Evolutionary conservation across 2,113 vertebrate species (phyloP), one percentile per base, ranked within the genome.

Genomic region (Pelecanus crispus): DNA sequence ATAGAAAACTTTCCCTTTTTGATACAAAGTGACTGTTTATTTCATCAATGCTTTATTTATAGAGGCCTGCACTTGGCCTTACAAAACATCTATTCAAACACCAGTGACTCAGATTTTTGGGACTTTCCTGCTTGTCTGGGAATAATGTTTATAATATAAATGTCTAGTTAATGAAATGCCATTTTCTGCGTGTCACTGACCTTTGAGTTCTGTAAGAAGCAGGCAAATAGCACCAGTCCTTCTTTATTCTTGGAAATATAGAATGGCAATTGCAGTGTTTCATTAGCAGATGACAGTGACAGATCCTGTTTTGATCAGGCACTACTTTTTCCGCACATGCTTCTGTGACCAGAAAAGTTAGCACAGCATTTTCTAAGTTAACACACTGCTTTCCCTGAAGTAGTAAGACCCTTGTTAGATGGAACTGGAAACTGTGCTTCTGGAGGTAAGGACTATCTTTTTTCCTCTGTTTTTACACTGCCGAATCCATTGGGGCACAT

Each of bases 21-120:
- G 85, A 38, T 61, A 94, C 82, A 90, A 91, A 97, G 82, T 68
- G 78, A 86, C 86, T 95, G 91, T 92, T 97, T 77, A 82, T 93
- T 50, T 92, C 97, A 87, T 97, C 97, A 97, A 81, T 93, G 95
- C 95, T 95, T 93, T 95, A 95, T 96, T 97, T 98, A 93, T 97
- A 44, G 81, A 96, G 72, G 88, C 59, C 92, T 92, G 88, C 62
- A 55, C 61, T 95, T 79, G 71, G 81, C 55, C 94, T 97, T 34
- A 98, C 97, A 98, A 96, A 97, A 97, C 95, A 87, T 67, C 96
- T 93, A 97, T 97, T 98, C 96, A 98, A 94, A 95, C 78, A 62
- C 63, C 63, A 90, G 13, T 97, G 98, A 97, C 92, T 97, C 97
- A 97, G 93, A 97, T 95, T 95, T 88, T 96, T 68, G 97, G 97